Evolutionary conservation across 2,113 vertebrate species (phyloP), one percentile per base, ranked within the genome.

Genomic region (Isichthys henryi): DNA sequence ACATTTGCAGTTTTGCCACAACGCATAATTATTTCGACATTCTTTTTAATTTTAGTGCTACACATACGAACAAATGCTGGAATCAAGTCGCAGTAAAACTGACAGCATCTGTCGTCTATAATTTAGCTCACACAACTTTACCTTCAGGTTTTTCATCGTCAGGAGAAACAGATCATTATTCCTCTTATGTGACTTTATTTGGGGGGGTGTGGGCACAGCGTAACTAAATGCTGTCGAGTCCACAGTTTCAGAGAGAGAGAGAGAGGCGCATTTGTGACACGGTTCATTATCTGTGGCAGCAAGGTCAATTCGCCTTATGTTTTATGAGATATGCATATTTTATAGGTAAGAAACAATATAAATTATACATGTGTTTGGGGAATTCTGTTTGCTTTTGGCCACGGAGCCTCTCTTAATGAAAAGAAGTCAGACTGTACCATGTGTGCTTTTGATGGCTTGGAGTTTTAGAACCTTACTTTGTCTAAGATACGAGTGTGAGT

Each of bases 301-400:
- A 35, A 53, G 85, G 85, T 87, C 85, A 87, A 87, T 87, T 87
- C 50, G 85, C 85, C 85, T 35, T 53, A 87, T 87, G 85, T 53
- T 87, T 87, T 87, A 87, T 87, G 85, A 87, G 85, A 53, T 87
- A 87, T 87, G 49, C 85, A 87, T 53, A 87, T 87, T 87, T 87
- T 53, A 87, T 87, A 87, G 50, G 85, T 87, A 87, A 52, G 85
- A 87, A 87, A 53, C 84, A 86, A 86, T 31, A 87, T 87, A 87
- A 87, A 87, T 87, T 53, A 87, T 87, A 87, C 49, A 87, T 87
- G 85, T 53, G 85, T 87, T 87, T 87, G 27, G 85, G 85, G 85
- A 87, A 53, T 87, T 87, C 48, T 86, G n/a, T 87, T 87, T 87
- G 85, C 48, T 56, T 87, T 86, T 56, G 17, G 50, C n/a, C 85